Base-by-base conservation (phyloP, 2,797 vertebrate species). In the Acipenser transmontanus region DNA sequence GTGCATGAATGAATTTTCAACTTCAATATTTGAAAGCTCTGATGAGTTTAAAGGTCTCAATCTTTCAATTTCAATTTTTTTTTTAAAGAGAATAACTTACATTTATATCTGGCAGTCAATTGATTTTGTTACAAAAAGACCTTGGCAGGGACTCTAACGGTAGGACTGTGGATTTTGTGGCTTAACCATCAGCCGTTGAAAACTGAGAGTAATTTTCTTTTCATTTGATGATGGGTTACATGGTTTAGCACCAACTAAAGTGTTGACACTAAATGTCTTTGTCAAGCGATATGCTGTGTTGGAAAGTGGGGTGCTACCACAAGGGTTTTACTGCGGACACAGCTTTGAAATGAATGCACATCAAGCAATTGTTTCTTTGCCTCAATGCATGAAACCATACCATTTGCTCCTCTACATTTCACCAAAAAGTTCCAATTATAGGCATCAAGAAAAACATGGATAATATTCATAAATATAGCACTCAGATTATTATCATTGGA, bases 21-120 rank as follows among this genome's bases (percentile, higher is more conserved):
- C 71, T 71, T 74, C 72, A 70, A 65, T 72, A 75, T 77, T 72
- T 74, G 59, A 63, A 49, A 68, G 63, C 70, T 68, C 74, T 70
- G 69, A 74, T 71, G 68, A 67, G 70, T 77, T 75, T 74, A 47
- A 17, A 62, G 63, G 74, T 72, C 68, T 80, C 77, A 74, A 80
- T 78, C 79, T 82, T 82, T 82, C 80, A 79, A 84, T 81, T 84
- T 78, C 81, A 82, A 84, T 81, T 73, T 81, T 80, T 78, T 87
- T 79, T 75, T 83, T 85, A 77, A 75, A 80, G 73, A 73, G 81
- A 83, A 84, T 87, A 82, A 80, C 80, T 83, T 77, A 73, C 78
- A 57, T 57, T 57, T 13, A 57, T 57, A 13, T 20, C 71, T 65
- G 77, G 80, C 73, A 77, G 76, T 68, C 71, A 54, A 66, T 81